phyloP scores from a whole-genome alignment of 2,797 vertebrate genomes.

The Fundulus diaphanus region DNA sequence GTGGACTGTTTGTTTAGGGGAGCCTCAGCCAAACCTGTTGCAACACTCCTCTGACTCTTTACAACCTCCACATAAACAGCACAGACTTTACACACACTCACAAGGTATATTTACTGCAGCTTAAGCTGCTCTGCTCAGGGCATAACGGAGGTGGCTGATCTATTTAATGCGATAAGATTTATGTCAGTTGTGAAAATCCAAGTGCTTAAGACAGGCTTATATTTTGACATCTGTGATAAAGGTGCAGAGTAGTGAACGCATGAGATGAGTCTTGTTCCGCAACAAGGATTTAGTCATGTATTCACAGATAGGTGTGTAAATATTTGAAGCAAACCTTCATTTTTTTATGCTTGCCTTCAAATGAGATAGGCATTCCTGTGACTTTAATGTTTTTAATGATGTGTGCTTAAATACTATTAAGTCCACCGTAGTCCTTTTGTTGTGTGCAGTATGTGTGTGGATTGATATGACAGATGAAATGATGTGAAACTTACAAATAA shows the following conservation, averaged over 20 bases:
- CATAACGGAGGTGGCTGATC: not conserved
- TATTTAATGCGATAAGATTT: not conserved
- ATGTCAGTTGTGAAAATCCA: slow-evolving; percentile 9
- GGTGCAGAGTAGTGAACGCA: not conserved
- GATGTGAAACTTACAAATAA: too few species aligned
- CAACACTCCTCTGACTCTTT: slow-evolving; percentile 32
- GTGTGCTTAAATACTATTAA: not conserved
- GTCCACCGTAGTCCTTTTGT: not conserved
- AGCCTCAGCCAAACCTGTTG: slow-evolving; percentile 52
- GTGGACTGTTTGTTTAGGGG: slow-evolving; percentile 52
- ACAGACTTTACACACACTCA: not conserved
- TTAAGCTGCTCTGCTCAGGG: not conserved
- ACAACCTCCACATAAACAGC: not conserved
- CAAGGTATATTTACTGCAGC: not conserved
- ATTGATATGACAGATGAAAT: not conserved
- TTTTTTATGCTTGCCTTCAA: not conserved
- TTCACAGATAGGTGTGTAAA: not conserved
- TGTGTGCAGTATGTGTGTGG: not conserved
- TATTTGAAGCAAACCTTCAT: not conserved
- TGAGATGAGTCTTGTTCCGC: not conserved
- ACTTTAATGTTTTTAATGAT: not conserved
- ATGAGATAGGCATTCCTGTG: not conserved
- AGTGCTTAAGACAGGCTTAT: not conserved
- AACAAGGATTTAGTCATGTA: not conserved
- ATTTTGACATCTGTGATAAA: not conserved